Base-by-base conservation (phyloP, 2,113 vertebrate species). In the Athene noctua region DNA sequence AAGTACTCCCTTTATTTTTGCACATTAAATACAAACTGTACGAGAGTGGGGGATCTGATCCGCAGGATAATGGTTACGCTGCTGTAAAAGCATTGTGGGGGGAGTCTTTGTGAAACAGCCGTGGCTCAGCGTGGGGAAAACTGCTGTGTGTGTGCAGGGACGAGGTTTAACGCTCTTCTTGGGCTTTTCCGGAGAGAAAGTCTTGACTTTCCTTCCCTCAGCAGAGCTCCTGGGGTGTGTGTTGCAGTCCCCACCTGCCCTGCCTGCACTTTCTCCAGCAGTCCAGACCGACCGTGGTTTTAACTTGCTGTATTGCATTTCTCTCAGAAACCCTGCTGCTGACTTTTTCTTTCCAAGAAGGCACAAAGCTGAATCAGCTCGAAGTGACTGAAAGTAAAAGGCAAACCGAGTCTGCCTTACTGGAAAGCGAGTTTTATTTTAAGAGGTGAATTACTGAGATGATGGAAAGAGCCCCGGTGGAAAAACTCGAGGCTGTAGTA, bases 301-400 rank as follows among this genome's bases (percentile, higher is more conserved):
- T 58, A 23, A 30, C 42, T 59, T 40, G 42, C 90, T 77, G n/a
- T 57, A 10, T 67, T 75, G 57, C 58, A 8, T 88, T 83, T 82
- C 62, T 73, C 67, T 75, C 49, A 89, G 73, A 73, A 73, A 58
- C 5, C 17, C 57, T 61, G 61, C 74, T 91, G 78, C 70, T 92
- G 65, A 40, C 38, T 32, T 73, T 49, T 84, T 80, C 36, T 71
- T 93, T 62, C 75, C 61, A 55, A 40, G 59, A 67, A 85, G 79
- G 79, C 67, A 38, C 21, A 49, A 66, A 80, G 88, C 86, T 95
- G 85, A 70, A 47, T 78, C 80, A 59, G 82, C 83, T 80, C 54
- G 32, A 71, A 83, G 63, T 49, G 61, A 59, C 34, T 44, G 77
- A 42, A 81, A 90, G 62, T 71, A 59, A 79, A 61, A 87, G 78